Evolutionary conservation across 1,140 invertebrate species (phyloP).

Genomic region (Plodia interpunctella): DNA sequence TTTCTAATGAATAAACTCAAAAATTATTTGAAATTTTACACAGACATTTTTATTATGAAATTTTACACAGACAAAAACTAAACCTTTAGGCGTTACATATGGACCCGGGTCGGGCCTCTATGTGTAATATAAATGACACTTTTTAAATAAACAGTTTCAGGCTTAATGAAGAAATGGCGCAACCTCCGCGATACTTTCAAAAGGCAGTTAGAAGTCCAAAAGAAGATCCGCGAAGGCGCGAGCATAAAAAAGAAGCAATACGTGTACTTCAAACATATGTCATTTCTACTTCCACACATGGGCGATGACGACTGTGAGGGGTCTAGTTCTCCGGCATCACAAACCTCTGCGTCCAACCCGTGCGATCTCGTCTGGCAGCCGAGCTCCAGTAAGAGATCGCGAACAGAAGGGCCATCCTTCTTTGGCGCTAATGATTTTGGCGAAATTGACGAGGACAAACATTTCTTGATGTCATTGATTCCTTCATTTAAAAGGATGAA

Average conservation of each 20-base stretch:
- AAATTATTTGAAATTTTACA: too few relatives aligned
- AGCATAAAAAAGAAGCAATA: conserved; percentile 35
- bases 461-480: conserved; percentile 42
- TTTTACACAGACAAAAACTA: too few relatives aligned
- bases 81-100: too few relatives aligned
- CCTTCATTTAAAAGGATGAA: conserved; percentile 39
- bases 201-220: conserved; percentile 31
- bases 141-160: conserved; percentile 30
- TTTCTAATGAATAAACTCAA: too few relatives aligned
- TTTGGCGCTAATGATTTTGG: background rate
- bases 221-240: conserved; percentile 27
- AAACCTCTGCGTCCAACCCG: background rate
- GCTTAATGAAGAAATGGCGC: conserved; percentile 42
- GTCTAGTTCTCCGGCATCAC: background rate
- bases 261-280: conserved; percentile 47
- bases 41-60: too few relatives aligned
- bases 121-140: too few relatives aligned
- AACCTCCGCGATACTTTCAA: conserved; percentile 47
- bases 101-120: too few relatives aligned
- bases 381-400: background rate
- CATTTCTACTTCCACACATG: conserved; percentile 36
- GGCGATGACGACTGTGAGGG: conserved; percentile 7
- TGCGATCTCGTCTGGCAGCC: background rate
- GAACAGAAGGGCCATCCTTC: background rate
- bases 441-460: conserved; percentile 43